These are phyloP conservation scores for Burhinus bistriatus DNA, from an alignment of 2,113 vertebrate species.

Conservation along the genomic window DNA sequence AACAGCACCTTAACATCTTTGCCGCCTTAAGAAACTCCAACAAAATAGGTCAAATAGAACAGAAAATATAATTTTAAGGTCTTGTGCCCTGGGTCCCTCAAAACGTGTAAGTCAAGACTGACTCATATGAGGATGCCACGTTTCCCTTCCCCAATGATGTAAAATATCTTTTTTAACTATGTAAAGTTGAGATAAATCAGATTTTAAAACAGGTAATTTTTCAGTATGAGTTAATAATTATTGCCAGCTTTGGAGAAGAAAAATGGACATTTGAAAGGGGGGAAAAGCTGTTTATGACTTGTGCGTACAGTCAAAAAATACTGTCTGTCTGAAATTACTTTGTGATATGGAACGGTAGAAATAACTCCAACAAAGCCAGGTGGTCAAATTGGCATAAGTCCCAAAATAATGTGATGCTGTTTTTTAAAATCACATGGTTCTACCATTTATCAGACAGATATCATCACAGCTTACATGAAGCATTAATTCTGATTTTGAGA, in stretches of 20 bases:
- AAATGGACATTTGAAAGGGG: neutral
- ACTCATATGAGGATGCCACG: neutral
- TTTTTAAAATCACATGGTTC: neutral
- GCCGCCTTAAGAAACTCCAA: neutral
- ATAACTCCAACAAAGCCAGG: neutral
- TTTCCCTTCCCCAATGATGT: neutral
- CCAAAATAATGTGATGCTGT: neutral
- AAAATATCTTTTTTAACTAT: neutral
- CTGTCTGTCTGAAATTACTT: neutral
- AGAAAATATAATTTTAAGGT: neutral
- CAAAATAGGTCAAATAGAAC: neutral
- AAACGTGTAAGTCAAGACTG: neutral
- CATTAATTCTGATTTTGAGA: neutral
- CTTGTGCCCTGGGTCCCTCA: neutral
- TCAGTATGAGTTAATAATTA: neutral
- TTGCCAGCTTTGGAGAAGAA: neutral
- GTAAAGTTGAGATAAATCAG: neutral
- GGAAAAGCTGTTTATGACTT: neutral
- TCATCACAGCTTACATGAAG: neutral
- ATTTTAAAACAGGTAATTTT: neutral
- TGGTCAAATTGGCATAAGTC: neutral
- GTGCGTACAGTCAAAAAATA: neutral
- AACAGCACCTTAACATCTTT: neutral
- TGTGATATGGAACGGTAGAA: neutral
- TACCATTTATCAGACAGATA: neutral